Conservation (phyloP, 1,140 invertebrate genomes). For the Orchesella cincta region DNA sequence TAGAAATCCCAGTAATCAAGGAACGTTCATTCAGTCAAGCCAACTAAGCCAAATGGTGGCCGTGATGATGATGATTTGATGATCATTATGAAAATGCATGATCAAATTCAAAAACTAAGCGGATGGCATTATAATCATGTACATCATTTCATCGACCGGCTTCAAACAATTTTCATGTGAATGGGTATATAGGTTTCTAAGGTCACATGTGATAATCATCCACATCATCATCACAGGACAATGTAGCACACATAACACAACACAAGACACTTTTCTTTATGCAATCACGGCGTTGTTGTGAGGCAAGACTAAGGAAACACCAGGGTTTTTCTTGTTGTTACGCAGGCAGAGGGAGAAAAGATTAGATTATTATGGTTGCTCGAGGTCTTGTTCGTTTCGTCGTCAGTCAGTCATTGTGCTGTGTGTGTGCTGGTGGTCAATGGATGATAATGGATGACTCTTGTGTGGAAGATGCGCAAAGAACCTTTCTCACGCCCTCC, state of each 20-base stretch:
- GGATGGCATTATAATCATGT: neutral
- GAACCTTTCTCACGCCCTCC: conserved; percentile 27
- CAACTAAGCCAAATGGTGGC: too few relatives aligned
- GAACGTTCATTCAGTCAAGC: too few relatives aligned
- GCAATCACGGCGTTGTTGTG: neutral
- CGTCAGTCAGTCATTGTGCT: conserved; percentile 27
- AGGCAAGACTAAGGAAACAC: neutral
- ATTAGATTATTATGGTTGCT: conserved; percentile 3
- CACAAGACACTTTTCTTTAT: neutral
- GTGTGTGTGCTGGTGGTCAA: conserved; percentile 24
- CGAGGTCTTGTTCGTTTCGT: too few relatives aligned
- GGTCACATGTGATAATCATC: conserved; percentile 3
- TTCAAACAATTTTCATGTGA: neutral
- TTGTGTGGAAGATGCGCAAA: conserved; percentile 11
- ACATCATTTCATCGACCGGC: conserved; percentile 4
- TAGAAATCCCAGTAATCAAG: too few relatives aligned
- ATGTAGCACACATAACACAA: neutral
- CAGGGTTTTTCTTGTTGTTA: neutral
- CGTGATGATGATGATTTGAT: too few relatives aligned
- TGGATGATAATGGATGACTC: conserved; percentile 14
- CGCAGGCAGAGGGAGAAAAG: neutral
- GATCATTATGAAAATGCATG: too few relatives aligned
- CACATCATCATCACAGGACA: neutral
- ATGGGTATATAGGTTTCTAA: conserved; percentile 15
- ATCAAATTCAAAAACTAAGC: too few relatives aligned